Base-by-base conservation (phyloP, 2,113 vertebrate species). In the Sterrhoptilus dennistouni region DNA sequence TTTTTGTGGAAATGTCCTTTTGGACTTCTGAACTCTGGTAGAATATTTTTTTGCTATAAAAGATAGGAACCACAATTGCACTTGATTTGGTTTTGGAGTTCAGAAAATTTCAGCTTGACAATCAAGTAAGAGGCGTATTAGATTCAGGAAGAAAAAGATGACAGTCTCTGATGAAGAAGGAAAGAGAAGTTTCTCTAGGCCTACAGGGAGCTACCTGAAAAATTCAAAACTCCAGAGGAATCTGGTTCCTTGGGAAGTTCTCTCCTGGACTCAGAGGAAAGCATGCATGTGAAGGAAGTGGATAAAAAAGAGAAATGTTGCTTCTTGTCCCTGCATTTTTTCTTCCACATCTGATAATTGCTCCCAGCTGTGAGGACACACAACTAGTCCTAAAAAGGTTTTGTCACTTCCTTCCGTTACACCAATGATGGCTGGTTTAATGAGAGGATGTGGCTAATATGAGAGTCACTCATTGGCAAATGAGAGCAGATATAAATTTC, bases 1-100 rank as follows among this genome's bases (percentile, higher is more conserved):
- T 95, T 95, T 93, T 12, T 50, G n/a, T 68, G 69, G 75, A 91
- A 97, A 87, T 56, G 12, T 49, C 38, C 17, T 64, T 21, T 92
- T 53, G 40, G 11, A 50, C 23, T 88, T 72, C 45, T 63, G n/a
- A 91, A 71, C 3, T 45, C 40, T 23, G 22, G 35, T 35, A 92
- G 79, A 96, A 76, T 70, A 53, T 70, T 86, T 88, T 93, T 87
- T 54, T 90, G 13, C 50, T 28, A 6, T 49, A 56, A 56, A 94
- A 95, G 16, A 7, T 91, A 38, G 38, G 29, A 36, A 66, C 78
- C 71, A 22, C 70, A 83, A 85, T 88, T 93, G 9, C 68, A 59
- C 68, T 95, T 80, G 53, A 50, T 91, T 94, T 91, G 9, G 10
- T 89, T 89, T 91, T 94, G 40, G 36, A 52, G 78, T 77, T 94